These are phyloP conservation scores for Atrina japonica DNA, from an alignment of 2,888 invertebrate species.

Conservation along the genomic window DNA sequence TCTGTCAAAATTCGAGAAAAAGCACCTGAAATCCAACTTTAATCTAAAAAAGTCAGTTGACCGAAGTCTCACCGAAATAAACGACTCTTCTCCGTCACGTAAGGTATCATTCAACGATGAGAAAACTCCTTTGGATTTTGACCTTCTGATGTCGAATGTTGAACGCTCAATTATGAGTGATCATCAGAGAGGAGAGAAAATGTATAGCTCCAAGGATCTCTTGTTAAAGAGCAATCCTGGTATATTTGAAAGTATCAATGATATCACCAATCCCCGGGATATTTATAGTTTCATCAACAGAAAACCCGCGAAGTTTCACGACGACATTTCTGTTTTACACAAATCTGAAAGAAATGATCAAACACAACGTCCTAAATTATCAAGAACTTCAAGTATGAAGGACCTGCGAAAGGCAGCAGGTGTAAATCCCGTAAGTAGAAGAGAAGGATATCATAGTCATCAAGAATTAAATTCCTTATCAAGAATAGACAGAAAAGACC, in stretches of 20 bases:
- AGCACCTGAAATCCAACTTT: too few relatives aligned
- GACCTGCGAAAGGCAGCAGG: slow-evolving; percentile 27
- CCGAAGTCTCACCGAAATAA: too few relatives aligned
- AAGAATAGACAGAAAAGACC: slow-evolving; percentile 32
- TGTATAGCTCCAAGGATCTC: slow-evolving; percentile 50
- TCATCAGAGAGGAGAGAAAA: slow-evolving; percentile 23
- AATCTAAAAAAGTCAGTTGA: too few relatives aligned
- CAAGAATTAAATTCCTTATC: slow-evolving; percentile 21
- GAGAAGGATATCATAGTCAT: slow-evolving; percentile 26
- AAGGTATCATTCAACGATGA: too few relatives aligned
- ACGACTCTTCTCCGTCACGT: too few relatives aligned
- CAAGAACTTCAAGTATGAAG: slow-evolving; percentile 31
- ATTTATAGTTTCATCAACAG: slow-evolving; percentile 54
- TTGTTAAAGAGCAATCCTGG: slow-evolving; percentile 53
- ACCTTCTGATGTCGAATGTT: slow-evolving; percentile 54
- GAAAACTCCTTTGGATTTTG: slow-evolving; percentile 42
- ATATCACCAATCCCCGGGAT: slow-evolving; percentile 56
- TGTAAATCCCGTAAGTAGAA: slow-evolving; percentile 5
- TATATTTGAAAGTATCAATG: slow-evolving; percentile 40
- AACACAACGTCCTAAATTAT: slow-evolving; percentile 6
- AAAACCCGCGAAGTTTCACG: slow-evolving; percentile 9
- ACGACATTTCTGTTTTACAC: slow-evolving; percentile 10
- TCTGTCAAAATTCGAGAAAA: too few relatives aligned
- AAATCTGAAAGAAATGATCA: slow-evolving; percentile 6
- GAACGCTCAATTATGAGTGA: slow-evolving; percentile 55